Conservation (phyloP, 2,888 invertebrate species). For the Cataglyphis altisquamis region DNA sequence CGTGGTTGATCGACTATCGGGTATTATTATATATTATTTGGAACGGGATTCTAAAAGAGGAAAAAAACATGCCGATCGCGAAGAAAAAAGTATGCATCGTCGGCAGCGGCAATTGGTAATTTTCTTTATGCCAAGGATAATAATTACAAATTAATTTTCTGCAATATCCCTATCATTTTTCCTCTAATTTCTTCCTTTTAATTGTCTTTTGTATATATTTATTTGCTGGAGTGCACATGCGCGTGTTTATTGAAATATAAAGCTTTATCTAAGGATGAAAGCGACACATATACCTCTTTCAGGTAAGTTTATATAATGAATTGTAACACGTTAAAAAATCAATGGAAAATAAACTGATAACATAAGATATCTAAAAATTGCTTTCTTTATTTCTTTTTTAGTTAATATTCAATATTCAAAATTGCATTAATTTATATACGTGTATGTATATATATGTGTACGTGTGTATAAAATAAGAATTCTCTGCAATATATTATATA, state of each 20-base stretch:
- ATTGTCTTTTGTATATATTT: background rate
- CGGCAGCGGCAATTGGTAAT: constrained; percentile 88
- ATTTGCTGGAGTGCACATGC: background rate
- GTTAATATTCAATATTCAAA: constrained; percentile 8
- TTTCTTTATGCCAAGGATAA: constrained; percentile 58
- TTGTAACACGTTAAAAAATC: constrained; percentile 12
- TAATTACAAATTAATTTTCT: constrained; percentile 7
- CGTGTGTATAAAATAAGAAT: no score
- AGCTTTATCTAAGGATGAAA: background rate
- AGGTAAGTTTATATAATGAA: constrained; percentile 45
- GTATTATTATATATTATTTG: constrained; percentile 15
- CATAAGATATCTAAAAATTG: background rate
- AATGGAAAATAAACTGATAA: background rate
- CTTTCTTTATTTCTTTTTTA: background rate
- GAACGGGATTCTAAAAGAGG: background rate
- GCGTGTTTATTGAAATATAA: background rate
- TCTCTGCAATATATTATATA: background rate
- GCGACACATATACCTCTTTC: background rate
- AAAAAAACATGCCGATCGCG: constrained; percentile 41
- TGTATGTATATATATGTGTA: no score
- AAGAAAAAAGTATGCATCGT: constrained; percentile 87
- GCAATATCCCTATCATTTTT: background rate
- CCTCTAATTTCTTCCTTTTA: background rate
- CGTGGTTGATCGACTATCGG: constrained; percentile 34
- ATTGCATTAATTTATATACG: background rate